These are phyloP conservation scores for Dryococelus australis DNA, from an alignment of 2,888 invertebrate species.

Conservation along the genomic window DNA sequence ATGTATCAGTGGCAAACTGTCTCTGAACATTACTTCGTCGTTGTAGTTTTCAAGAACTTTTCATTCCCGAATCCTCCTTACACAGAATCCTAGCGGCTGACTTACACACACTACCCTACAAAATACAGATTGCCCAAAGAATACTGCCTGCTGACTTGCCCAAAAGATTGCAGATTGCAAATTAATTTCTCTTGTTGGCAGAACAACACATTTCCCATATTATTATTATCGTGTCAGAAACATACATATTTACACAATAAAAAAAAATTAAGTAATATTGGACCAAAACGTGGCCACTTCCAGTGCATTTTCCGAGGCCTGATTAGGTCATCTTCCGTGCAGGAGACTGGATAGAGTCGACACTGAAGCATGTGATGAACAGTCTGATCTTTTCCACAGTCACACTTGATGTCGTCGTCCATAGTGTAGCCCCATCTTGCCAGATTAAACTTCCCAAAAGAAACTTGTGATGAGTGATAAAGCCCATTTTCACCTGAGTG, in stretches of 20 bases:
- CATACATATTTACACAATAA: too few species aligned
- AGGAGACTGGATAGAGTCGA: too few species aligned
- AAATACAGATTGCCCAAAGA: neutral
- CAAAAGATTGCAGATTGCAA: neutral
- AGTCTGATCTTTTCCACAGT: too few species aligned
- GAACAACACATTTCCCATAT: neutral
- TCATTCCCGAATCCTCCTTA: neutral
- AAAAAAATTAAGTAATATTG: too few species aligned
- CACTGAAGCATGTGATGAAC: too few species aligned
- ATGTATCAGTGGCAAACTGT: neutral
- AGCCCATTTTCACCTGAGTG: neutral
- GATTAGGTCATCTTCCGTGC: too few species aligned
- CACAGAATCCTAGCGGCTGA: neutral
- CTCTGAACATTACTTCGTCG: neutral
- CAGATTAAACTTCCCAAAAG: too few species aligned
- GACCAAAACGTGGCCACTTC: too few species aligned
- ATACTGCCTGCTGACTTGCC: neutral
- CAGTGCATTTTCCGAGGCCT: too few species aligned
- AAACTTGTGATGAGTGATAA: neutral
- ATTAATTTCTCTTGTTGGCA: conserved; percentile 2
- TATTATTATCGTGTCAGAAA: too few species aligned
- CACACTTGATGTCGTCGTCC: too few species aligned
- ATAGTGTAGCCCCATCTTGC: too few species aligned
- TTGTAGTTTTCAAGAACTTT: neutral
- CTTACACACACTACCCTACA: neutral